Evolutionary conservation across 1,140 invertebrate genomes (phyloP).

Genomic region (Sarcophaga peregrina): DNA sequence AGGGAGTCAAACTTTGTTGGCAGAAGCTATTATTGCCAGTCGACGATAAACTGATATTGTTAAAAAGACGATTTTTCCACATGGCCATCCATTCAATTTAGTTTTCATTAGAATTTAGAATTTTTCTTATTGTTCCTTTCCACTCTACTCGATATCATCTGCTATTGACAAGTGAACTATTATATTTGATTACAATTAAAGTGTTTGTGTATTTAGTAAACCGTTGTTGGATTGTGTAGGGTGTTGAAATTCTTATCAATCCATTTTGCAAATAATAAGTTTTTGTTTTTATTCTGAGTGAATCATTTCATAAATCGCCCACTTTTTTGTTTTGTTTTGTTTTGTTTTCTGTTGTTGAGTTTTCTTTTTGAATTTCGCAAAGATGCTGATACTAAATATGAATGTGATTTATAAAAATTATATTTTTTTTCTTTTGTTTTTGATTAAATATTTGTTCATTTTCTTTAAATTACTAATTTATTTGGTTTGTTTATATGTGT

Average conservation of each 20-base stretch:
- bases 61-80: too few species aligned
- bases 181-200: too few species aligned
- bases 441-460: not conserved
- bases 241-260: not conserved
- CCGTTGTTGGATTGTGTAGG: too few species aligned
- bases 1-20: too few species aligned
- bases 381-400: not conserved
- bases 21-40: too few species aligned
- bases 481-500: constrained; percentile 8
- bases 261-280: not conserved
- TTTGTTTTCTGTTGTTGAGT: not conserved
- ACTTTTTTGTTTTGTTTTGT: constrained; percentile 5
- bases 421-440: too few species aligned
- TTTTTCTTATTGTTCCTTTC: too few species aligned
- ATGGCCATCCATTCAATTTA: not conserved
- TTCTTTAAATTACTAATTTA: not conserved
- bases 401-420: too few species aligned
- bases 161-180: too few species aligned
- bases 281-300: not conserved
- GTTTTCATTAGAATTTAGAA: not conserved
- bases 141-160: too few species aligned
- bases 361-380: not conserved
- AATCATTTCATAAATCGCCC: constrained; percentile 4
- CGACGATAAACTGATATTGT: too few species aligned
- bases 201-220: too few species aligned